Conservation (phyloP, 2,888 invertebrate genomes). For the Ctenicera cuprea region DNA sequence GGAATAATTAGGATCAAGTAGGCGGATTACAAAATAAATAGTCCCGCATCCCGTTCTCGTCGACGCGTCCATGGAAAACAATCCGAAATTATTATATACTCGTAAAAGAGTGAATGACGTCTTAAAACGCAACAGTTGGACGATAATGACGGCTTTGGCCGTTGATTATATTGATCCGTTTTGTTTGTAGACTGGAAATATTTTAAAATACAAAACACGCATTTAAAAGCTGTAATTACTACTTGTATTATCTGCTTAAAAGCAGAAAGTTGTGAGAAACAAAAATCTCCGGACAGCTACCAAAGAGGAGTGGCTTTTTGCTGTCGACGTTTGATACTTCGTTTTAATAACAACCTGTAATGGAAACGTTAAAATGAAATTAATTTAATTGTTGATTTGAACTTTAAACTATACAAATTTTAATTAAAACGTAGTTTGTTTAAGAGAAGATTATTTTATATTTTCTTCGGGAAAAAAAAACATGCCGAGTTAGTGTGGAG, state of each 20-base stretch:
- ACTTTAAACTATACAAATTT: too few relatives aligned
- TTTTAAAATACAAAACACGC: slow-evolving; percentile 2
- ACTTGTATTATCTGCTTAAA: background rate
- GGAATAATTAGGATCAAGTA: slow-evolving; percentile 45
- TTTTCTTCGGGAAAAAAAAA: too few relatives aligned
- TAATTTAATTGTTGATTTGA: too few relatives aligned
- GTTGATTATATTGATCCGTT: slow-evolving; percentile 4
- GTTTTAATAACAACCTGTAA: too few relatives aligned
- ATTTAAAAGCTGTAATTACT: slow-evolving; percentile 9
- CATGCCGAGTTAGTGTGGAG: too few relatives aligned
- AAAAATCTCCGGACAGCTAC: too few relatives aligned
- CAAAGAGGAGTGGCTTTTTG: too few relatives aligned
- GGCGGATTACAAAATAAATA: slow-evolving; percentile 45
- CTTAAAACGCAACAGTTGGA: slow-evolving; percentile 30
- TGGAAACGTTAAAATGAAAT: too few relatives aligned
- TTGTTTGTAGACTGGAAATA: slow-evolving; percentile 8
- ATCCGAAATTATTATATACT: slow-evolving; percentile 32
- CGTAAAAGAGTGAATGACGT: slow-evolving; percentile 16
- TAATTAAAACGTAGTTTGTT: too few relatives aligned
- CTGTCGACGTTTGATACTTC: too few relatives aligned
- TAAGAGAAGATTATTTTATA: too few relatives aligned
- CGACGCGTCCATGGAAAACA: slow-evolving; percentile 26
- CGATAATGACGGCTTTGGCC: slow-evolving; percentile 14
- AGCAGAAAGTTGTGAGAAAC: too few relatives aligned
- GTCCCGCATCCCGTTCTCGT: slow-evolving; percentile 12